Percentiles rank a stretch among this genome's conserved stretches.
Conservation (phyloP, 2,113 vertebrate genomes). For the Elaphurus davidianus region DNA sequence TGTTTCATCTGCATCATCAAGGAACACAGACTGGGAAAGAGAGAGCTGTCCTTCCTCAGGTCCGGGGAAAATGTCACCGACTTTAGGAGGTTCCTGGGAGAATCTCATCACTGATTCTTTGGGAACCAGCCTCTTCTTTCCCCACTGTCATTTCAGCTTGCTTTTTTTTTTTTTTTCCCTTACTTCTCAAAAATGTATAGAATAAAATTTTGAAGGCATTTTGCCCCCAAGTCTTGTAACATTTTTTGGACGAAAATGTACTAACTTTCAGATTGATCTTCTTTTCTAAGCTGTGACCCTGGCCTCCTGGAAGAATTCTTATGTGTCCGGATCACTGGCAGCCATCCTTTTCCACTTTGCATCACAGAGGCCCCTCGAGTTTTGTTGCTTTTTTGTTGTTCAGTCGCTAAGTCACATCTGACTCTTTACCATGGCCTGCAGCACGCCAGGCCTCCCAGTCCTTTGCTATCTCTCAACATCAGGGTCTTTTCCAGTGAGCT, state of each 20-base stretch:
- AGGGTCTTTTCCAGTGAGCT: neutral
- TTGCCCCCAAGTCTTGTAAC: neutral
- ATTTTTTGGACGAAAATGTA: neutral
- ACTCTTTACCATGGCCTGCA: neutral
- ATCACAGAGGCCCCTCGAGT: fast-evolving
- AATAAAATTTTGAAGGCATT: neutral
- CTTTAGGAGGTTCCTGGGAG: too few relatives aligned
- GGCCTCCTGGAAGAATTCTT: neutral
- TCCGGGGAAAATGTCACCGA: neutral
- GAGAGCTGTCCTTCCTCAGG: neutral
- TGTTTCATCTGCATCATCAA: neutral
- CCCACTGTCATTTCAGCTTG: fast-evolving
- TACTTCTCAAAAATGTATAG: neutral
- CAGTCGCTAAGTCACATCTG: fast-evolving
- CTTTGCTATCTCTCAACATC: neutral
- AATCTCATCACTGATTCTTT: too few relatives aligned
- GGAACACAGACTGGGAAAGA: neutral
- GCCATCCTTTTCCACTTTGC: fast-evolving
- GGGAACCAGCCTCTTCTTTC: too few relatives aligned
- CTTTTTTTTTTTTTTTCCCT: too few relatives aligned
- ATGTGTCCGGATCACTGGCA: fast-evolving
- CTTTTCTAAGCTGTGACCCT: neutral
- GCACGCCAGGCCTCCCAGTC: neutral
- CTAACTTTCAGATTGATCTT: neutral
- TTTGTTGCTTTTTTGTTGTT: neutral